A percentile compares a stretch with the other conserved stretches of the same genome.
These are phyloP conservation scores for Diabrotica undecimpunctata DNA, from an alignment of 1,140 invertebrate genomes.

Conservation along the genomic window DNA sequence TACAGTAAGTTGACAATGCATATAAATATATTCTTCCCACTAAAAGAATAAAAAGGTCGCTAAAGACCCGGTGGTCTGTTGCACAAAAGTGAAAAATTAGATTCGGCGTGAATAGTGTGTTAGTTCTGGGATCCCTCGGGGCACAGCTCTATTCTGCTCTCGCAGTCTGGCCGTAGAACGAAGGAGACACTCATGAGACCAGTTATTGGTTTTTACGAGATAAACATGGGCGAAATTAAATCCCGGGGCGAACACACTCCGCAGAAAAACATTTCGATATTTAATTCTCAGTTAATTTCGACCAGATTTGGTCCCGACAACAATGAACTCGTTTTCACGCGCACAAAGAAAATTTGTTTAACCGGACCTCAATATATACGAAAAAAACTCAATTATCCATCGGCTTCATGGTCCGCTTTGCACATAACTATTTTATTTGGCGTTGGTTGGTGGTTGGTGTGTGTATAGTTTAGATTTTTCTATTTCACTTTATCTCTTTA, in stretches of 20 bases:
- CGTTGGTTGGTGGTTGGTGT: background rate
- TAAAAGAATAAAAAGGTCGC: too few species aligned
- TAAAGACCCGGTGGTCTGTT: background rate
- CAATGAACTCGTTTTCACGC: constrained; percentile 27
- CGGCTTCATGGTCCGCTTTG: constrained; percentile 5
- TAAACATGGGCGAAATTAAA: constrained; percentile 46
- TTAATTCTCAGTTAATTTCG: constrained; percentile 44
- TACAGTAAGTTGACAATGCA: too few species aligned
- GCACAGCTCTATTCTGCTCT: constrained; percentile 12
- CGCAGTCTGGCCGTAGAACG: constrained; percentile 7
- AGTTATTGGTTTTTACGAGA: constrained; percentile 47
- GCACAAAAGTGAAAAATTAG: constrained; percentile 4
- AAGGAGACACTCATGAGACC: constrained; percentile 24
- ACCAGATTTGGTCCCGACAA: constrained; percentile 30
- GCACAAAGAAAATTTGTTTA: constrained; percentile 25
- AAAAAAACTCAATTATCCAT: constrained; percentile 14
- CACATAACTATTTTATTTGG: constrained; percentile 6
- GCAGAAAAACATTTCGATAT: constrained; percentile 46
- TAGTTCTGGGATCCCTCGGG: constrained; percentile 16
- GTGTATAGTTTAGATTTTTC: too few species aligned
- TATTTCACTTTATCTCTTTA: too few species aligned
- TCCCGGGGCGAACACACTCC: constrained; percentile 41
- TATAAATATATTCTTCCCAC: too few species aligned
- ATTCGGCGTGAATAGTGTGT: constrained; percentile 27
- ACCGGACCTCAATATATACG: constrained; percentile 15